Evolutionary conservation across 2,888 invertebrate genomes (phyloP).

Genomic region (Thereva nobilitata): DNA sequence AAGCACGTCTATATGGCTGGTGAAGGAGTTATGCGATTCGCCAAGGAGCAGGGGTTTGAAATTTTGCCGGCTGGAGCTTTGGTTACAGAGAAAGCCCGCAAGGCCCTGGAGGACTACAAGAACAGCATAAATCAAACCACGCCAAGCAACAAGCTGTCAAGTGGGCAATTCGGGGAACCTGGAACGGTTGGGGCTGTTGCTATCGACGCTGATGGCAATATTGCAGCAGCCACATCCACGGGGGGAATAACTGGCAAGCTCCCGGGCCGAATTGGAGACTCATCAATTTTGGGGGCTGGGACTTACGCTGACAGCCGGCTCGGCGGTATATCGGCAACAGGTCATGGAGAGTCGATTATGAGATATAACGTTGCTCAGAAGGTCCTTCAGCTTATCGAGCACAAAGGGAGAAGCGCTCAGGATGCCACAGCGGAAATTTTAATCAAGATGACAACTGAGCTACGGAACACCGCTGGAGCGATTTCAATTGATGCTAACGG

Average conservation of each 20-base stretch:
- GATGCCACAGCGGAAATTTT: slow-evolving; percentile 68
- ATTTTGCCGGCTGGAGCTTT: slow-evolving; percentile 67
- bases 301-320: slow-evolving; percentile 73
- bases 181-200: slow-evolving; percentile 87
- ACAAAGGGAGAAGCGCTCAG: slow-evolving; percentile 62
- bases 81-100: slow-evolving; percentile 66
- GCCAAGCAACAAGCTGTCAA: background rate
- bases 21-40: slow-evolving; percentile 74
- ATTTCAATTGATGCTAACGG: slow-evolving; percentile 70
- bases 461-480: slow-evolving; percentile 74
- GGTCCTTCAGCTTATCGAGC: slow-evolving; percentile 68
- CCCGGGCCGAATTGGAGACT: slow-evolving; percentile 77
- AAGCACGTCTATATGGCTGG: slow-evolving; percentile 75
- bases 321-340: slow-evolving; percentile 80
- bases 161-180: slow-evolving; percentile 60
- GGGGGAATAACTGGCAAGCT: slow-evolving; percentile 81
- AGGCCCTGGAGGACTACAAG: slow-evolving; percentile 61
- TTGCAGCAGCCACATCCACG: slow-evolving; percentile 82
- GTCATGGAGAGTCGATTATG: slow-evolving; percentile 81
- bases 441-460: slow-evolving; percentile 67
- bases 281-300: slow-evolving; percentile 72
- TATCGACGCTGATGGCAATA: slow-evolving; percentile 68
- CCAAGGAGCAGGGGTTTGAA: slow-evolving; percentile 63
- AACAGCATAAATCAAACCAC: slow-evolving; percentile 32
- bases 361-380: slow-evolving; percentile 74